Evolutionary conservation across 2,113 vertebrate genomes (phyloP).

Genomic region (Podarcis muralis): DNA sequence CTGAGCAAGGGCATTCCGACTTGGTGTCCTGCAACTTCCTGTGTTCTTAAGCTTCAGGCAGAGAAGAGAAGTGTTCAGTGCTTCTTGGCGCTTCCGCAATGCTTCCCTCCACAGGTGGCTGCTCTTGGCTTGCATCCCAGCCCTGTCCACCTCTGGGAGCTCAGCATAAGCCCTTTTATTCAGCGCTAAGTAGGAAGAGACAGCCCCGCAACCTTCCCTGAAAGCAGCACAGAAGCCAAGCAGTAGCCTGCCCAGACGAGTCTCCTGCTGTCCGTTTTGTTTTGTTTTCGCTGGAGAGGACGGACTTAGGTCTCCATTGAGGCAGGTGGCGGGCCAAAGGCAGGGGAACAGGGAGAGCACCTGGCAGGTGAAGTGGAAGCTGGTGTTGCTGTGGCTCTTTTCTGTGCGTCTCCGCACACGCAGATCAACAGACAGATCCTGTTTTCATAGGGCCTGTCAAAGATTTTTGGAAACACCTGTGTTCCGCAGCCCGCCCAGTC

Average conservation of each 20-base stretch:
- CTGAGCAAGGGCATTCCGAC: too few species aligned
- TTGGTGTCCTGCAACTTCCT: too few species aligned
- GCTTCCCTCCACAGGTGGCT: accelerated
- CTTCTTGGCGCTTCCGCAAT: background rate
- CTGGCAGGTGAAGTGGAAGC: background rate
- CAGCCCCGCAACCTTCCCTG: too few species aligned
- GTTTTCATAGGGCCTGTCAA: background rate
- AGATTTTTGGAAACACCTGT: constrained; percentile 34
- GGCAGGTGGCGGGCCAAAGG: constrained; percentile 9
- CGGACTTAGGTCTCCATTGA: background rate
- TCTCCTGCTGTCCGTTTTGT: background rate
- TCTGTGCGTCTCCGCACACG: background rate
- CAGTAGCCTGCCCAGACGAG: background rate
- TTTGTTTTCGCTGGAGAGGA: background rate
- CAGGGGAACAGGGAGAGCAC: background rate
- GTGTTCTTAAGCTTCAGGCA: too few species aligned
- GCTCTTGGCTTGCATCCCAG: background rate
- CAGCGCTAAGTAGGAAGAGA: background rate
- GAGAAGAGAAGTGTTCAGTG: background rate
- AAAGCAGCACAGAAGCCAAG: constrained; percentile 34
- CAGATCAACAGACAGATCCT: background rate
- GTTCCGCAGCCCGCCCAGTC: constrained; percentile 16
- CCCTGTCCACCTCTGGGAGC: accelerated
- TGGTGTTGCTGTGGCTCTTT: background rate
- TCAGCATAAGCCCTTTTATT: background rate